Percentiles rank a stretch among this genome's conserved stretches.
Conservation (phyloP, 2,888 invertebrate genomes). For the Ischnura elegans region DNA sequence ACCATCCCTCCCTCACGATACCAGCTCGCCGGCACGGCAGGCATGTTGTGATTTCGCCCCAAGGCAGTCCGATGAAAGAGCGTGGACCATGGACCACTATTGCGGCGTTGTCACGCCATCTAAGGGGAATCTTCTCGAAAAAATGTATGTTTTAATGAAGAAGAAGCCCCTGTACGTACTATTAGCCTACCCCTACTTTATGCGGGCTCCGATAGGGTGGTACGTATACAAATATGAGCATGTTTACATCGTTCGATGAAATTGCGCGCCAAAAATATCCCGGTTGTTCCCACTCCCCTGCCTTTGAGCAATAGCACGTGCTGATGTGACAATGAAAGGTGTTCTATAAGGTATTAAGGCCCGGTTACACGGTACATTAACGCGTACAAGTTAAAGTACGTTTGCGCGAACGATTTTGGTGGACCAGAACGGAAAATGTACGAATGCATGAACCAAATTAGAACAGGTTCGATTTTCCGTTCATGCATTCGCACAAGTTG, state of each 20-base stretch:
- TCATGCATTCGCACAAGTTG: no score
- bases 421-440: no score
- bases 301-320: not conserved
- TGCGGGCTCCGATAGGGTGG: not conserved
- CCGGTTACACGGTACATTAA: no score
- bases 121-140: not conserved
- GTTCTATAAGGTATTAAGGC: no score
- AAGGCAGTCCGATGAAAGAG: slow-evolving; percentile 18
- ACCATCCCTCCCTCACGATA: not conserved
- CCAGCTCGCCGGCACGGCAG: slow-evolving; percentile 41
- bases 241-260: not conserved
- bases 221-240: not conserved
- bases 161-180: not conserved
- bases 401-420: no score
- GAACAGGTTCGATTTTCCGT: no score
- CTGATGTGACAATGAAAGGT: not conserved
- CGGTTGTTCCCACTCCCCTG: not conserved
- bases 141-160: not conserved
- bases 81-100: slow-evolving; percentile 17
- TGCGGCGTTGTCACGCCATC: slow-evolving; percentile 42
- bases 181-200: not conserved
- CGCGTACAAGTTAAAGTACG: no score
- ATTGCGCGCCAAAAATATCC: not conserved
- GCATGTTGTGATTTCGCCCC: slow-evolving; percentile 64
- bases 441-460: no score